A percentile compares a stretch with the other conserved stretches of the same genome.
Evolutionary conservation across 2,113 vertebrate species (phyloP).

Genomic region (Seriola dumerili): DNA sequence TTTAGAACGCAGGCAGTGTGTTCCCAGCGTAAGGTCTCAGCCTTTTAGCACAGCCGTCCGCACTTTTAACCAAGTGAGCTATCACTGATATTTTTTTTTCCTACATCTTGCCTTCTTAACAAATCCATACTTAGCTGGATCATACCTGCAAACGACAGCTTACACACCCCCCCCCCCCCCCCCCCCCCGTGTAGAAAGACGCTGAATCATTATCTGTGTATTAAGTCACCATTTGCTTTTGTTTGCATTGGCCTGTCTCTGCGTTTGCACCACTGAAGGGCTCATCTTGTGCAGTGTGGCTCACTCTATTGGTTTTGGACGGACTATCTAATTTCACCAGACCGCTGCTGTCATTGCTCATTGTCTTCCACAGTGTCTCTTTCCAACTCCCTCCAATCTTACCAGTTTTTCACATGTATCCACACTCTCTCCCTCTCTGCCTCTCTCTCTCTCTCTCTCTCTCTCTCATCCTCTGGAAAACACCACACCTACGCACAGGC

Average conservation of each 20-base stretch:
- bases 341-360: conserved; percentile 42
- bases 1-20: too few species aligned
- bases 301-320: conserved; percentile 39
- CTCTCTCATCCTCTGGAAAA: conserved; percentile 28
- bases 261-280: conserved; percentile 1
- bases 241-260: conserved; percentile 3
- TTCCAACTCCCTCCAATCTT: conserved; percentile 35
- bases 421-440: not conserved
- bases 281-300: conserved; percentile 6
- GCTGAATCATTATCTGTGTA: not conserved
- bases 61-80: too few species aligned
- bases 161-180: not conserved
- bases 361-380: conserved; percentile 32
- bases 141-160: not conserved
- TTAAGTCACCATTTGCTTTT: conserved; percentile 16
- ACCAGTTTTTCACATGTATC: not conserved
- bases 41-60: too few species aligned
- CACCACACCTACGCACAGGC: conserved; percentile 33
- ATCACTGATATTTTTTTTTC: too few species aligned
- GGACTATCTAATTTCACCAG: conserved; percentile 48
- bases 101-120: not conserved
- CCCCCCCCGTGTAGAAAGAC: not conserved
- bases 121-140: not conserved
- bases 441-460: not conserved
- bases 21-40: too few species aligned